These are phyloP conservation scores for Drosophila gunungcola DNA, from an alignment of 1,140 invertebrate species.

Conservation along the genomic window DNA sequence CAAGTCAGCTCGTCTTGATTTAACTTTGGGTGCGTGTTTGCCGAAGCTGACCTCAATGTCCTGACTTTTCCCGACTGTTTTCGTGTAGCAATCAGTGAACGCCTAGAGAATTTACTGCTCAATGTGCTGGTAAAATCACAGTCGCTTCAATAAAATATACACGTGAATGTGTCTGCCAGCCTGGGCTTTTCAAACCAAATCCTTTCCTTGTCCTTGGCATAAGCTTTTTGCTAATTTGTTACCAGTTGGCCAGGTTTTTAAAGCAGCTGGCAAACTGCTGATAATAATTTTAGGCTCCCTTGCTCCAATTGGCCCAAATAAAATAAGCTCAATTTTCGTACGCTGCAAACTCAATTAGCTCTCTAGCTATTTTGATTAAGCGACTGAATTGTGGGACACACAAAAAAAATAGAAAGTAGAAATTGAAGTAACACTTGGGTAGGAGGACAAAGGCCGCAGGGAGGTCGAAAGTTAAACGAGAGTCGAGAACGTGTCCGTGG, in stretches of 20 bases:
- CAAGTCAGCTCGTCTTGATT: conserved; percentile 56
- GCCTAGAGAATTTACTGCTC: conserved; percentile 56
- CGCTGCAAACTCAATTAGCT: conserved; percentile 67
- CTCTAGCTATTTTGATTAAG: conserved; percentile 56
- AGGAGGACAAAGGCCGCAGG: conserved; percentile 40
- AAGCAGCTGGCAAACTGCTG: conserved; percentile 30
- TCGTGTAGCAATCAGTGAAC: conserved; percentile 54
- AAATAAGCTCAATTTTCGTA: conserved; percentile 28
- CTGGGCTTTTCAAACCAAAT: not conserved
- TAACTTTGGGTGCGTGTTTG: conserved; percentile 58
- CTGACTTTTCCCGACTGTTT: conserved; percentile 14
- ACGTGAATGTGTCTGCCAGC: conserved; percentile 32
- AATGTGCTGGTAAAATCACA: conserved; percentile 50
- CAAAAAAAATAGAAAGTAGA: conserved; percentile 9
- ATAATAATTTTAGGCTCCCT: conserved; percentile 24
- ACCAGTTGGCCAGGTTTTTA: conserved; percentile 12
- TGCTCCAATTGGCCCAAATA: conserved; percentile 11
- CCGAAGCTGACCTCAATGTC: conserved; percentile 47
- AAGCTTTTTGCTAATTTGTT: conserved; percentile 41
- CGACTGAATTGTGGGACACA: conserved; percentile 37
- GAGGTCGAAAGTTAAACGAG: conserved; percentile 50
- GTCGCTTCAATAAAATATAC: conserved; percentile 70
- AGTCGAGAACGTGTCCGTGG: conserved; percentile 56
- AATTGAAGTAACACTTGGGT: conserved; percentile 25
- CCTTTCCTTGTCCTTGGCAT: conserved; percentile 30